Evolutionary conservation across 2,797 vertebrate species (phyloP).

Genomic region (Apogon hyalosoma): DNA sequence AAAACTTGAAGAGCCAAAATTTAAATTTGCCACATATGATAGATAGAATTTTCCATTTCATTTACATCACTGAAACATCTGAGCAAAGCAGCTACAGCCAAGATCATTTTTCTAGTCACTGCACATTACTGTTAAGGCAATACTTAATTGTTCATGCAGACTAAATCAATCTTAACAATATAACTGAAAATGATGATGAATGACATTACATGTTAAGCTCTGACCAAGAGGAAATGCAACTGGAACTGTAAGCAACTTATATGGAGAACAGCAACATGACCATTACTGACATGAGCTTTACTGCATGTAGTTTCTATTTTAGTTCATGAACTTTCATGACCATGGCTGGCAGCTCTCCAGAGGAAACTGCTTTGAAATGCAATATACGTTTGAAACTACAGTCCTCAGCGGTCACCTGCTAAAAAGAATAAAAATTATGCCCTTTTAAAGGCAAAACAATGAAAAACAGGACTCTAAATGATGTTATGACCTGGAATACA

Average conservation of each 20-base stretch:
- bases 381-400: background rate
- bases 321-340: conserved; percentile 9
- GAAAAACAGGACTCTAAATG: background rate
- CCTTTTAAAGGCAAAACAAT: background rate
- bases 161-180: too few relatives aligned
- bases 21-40: too few relatives aligned
- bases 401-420: background rate
- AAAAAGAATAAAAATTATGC: background rate
- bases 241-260: conserved; percentile 42
- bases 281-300: background rate
- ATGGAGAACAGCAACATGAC: conserved; percentile 14
- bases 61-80: background rate
- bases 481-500: conserved; percentile 11
- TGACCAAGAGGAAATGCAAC: conserved; percentile 57
- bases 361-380: conserved; percentile 18
- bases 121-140: too few relatives aligned
- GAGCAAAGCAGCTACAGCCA: background rate
- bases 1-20: too few relatives aligned
- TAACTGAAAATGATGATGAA: background rate
- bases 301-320: conserved; percentile 24
- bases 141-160: too few relatives aligned
- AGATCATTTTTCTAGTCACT: background rate
- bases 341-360: background rate
- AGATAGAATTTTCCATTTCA: too few relatives aligned
- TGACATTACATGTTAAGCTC: background rate